These are phyloP conservation scores for Lucinisca nassula DNA, from an alignment of 2,888 invertebrate genomes.

Conservation along the genomic window DNA sequence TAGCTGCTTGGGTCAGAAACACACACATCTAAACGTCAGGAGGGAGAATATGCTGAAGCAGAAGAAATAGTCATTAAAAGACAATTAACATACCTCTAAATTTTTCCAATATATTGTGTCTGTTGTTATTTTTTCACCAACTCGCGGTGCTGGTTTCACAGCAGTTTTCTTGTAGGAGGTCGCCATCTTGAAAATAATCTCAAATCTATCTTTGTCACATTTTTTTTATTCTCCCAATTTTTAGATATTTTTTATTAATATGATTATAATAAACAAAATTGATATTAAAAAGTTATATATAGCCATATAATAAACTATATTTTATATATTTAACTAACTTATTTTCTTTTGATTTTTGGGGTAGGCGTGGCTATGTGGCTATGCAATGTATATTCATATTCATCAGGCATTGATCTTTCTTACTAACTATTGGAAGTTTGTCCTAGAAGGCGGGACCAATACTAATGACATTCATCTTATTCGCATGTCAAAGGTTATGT, in stretches of 20 bases:
- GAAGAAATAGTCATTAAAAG: background rate
- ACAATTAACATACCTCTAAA: conserved; percentile 91
- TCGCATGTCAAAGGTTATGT: conserved; percentile 68
- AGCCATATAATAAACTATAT: too few relatives aligned
- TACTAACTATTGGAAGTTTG: background rate
- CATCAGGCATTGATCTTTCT: background rate
- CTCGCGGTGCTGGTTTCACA: conserved; percentile 91
- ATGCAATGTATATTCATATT: too few relatives aligned
- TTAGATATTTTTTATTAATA: too few relatives aligned
- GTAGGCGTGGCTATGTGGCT: too few relatives aligned
- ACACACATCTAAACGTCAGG: background rate
- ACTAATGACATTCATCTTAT: conserved; percentile 31
- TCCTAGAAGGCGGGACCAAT: conserved; percentile 36
- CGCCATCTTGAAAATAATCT: conserved; percentile 85
- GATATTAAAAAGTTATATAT: too few relatives aligned
- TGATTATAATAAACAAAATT: too few relatives aligned
- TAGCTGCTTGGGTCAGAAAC: background rate
- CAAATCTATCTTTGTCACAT: too few relatives aligned
- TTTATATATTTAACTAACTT: too few relatives aligned
- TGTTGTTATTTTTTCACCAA: conserved; percentile 91
- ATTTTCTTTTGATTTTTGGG: too few relatives aligned
- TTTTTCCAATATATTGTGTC: conserved; percentile 97
- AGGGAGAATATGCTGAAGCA: background rate
- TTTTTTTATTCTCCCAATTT: too few relatives aligned
- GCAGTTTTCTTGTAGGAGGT: conserved; percentile 91